Base-by-base conservation (phyloP, 1,140 invertebrate species). In the Homalodisca vitripennis region DNA sequence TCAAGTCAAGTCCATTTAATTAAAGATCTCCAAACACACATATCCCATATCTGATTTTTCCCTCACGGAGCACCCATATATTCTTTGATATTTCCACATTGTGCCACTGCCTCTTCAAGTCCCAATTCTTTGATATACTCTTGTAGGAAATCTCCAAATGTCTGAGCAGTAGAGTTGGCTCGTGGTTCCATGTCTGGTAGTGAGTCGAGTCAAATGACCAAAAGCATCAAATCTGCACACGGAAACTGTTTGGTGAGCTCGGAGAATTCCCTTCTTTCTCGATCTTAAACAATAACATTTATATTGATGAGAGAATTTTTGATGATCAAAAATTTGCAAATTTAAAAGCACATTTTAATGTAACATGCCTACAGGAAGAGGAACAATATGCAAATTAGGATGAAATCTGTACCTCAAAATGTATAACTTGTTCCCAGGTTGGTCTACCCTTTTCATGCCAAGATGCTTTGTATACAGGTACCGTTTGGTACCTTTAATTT, bases 261-360 rank as follows among this genome's bases (percentile, higher is more conserved):
- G 82, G 70, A 76, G 79, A 26, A 96, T 89, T 24, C 94, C 94
- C 82, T 95, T 91, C 48, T 80, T 78, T 80, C 96, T 94, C 12
- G 96, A 83, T 22, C 22, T 14, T 10, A 20, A 51, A 10, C 17
- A 51, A 12, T 3, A 3, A 10, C 17, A 51, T 20, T 3, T 3
- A 14, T 20, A 51, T 51, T 3, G n/a, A 51, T 20, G 22, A 41
- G 34, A 41, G n/a, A n/a, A n/a, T n/a, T n/a, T n/a, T n/a, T n/a
- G n/a, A n/a, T n/a, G n/a, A n/a, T n/a, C n/a, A n/a, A n/a, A n/a
- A n/a, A n/a, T n/a, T n/a, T n/a, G n/a, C n/a, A n/a, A n/a, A n/a
- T n/a, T n/a, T n/a, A n/a, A n/a, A n/a, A n/a, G n/a, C n/a, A n/a
- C n/a, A n/a, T n/a, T n/a, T n/a, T n/a, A n/a, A n/a, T n/a, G n/a